These are phyloP conservation scores for Anhinga anhinga DNA, from an alignment of 2,113 vertebrate species.

Conservation along the genomic window DNA sequence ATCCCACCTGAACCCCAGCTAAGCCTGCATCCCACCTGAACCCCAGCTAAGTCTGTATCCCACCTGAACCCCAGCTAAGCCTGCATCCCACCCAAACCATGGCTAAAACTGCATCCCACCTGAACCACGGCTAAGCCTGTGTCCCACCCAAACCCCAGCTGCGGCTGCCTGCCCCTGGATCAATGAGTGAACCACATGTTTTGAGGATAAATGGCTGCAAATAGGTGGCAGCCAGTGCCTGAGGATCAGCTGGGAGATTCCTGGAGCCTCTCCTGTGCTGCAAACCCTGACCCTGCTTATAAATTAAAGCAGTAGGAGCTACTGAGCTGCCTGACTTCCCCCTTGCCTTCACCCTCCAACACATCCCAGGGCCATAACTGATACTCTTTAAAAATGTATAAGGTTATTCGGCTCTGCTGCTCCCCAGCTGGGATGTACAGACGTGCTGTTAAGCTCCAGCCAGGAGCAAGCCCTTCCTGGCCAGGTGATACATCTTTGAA, in stretches of 20 bases:
- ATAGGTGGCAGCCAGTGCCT: not conserved
- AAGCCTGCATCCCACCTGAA: not conserved
- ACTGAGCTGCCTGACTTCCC: not conserved
- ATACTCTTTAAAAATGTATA: not conserved
- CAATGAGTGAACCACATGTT: not conserved
- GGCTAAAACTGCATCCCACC: not conserved
- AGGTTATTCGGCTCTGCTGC: not conserved
- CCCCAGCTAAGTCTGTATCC: not conserved
- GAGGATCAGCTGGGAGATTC: not conserved
- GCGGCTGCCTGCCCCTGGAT: not conserved
- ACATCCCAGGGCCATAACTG: not conserved
- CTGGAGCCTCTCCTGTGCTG: not conserved
- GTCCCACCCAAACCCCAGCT: not conserved
- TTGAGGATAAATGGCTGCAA: not conserved
- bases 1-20: not conserved
- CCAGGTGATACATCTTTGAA: not conserved
- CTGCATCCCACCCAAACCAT: not conserved
- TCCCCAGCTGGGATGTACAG: not conserved
- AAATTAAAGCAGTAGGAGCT: not conserved
- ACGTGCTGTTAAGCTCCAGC: not conserved
- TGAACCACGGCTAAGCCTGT: not conserved
- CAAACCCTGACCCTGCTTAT: not conserved
- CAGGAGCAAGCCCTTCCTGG: not conserved
- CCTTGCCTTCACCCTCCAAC: not conserved
- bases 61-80: not conserved